Percentiles rank a stretch among this genome's conserved stretches.
These are phyloP conservation scores for Mastomys natalensis DNA, from an alignment of 2,113 vertebrate species.

Conservation along the genomic window DNA sequence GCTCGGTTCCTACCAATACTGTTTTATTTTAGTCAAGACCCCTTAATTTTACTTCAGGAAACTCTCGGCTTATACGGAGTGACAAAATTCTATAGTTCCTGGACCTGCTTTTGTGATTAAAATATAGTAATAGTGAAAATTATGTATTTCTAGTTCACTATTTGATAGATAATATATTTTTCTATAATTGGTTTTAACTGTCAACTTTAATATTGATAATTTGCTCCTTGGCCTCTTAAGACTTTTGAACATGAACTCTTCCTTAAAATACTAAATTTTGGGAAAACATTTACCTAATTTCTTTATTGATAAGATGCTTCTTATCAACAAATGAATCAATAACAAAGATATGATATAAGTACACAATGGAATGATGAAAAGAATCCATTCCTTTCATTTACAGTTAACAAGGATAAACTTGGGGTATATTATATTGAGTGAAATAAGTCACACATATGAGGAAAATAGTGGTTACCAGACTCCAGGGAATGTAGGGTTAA, in stretches of 20 bases:
- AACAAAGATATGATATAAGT: neutral
- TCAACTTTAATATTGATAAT: slow-evolving; percentile 8
- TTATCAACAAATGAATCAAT: neutral
- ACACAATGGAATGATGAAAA: neutral
- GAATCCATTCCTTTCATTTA: neutral
- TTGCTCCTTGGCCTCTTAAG: neutral
- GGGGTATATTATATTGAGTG: neutral
- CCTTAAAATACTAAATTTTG: slow-evolving; percentile 27
- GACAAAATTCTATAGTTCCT: slow-evolving; percentile 18
- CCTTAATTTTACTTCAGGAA: slow-evolving; percentile 38
- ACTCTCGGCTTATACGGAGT: neutral
- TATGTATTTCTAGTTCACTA: slow-evolving; percentile 12
- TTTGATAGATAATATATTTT: slow-evolving; percentile 28
- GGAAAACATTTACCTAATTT: slow-evolving; percentile 9
- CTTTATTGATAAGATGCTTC: slow-evolving; percentile 39
- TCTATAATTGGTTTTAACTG: slow-evolving; percentile 29
- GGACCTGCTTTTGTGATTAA: slow-evolving; percentile 32
- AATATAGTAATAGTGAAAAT: slow-evolving; percentile 23
- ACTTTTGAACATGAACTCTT: neutral
- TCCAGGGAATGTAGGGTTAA: neutral
- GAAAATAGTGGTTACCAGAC: neutral
- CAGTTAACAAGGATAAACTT: neutral
- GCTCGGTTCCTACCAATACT: neutral
- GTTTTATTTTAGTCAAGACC: slow-evolving; percentile 28
- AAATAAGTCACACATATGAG: neutral